Percentiles rank a stretch among this genome's conserved stretches.
Evolutionary conservation across 2,797 vertebrate species (phyloP).

Genomic region (Tapirus indicus): DNA sequence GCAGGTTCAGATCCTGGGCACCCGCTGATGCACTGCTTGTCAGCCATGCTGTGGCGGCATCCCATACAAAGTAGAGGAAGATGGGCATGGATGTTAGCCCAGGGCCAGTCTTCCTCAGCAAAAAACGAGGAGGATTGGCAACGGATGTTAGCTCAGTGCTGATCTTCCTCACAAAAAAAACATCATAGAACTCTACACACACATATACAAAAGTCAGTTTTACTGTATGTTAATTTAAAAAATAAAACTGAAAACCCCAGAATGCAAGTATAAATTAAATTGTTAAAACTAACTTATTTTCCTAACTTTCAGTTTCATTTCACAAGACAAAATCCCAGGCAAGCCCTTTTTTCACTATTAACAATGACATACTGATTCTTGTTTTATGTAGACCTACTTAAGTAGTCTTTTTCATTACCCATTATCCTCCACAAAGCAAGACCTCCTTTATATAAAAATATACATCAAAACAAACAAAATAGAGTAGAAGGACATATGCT

Average conservation of each 20-base stretch:
- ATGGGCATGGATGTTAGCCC: too few species aligned
- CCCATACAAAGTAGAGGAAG: too few species aligned
- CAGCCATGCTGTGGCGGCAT: too few species aligned
- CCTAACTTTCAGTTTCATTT: constrained; percentile 52
- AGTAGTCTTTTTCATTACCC: constrained; percentile 4
- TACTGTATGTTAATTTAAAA: neutral
- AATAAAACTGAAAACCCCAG: constrained; percentile 37
- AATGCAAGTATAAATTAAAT: neutral
- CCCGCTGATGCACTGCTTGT: too few species aligned
- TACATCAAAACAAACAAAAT: neutral
- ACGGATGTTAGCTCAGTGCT: too few species aligned
- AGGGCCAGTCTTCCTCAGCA: too few species aligned
- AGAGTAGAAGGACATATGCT: neutral
- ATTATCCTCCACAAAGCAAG: constrained; percentile 34
- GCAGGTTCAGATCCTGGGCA: too few species aligned
- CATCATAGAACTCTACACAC: neutral
- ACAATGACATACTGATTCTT: constrained; percentile 52
- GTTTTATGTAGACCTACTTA: constrained; percentile 31
- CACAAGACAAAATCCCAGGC: constrained; percentile 26
- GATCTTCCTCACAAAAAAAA: neutral
- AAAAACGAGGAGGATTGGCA: too few species aligned
- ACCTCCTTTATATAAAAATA: constrained; percentile 54
- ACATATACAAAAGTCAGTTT: constrained; percentile 10
- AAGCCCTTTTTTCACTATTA: constrained; percentile 25
- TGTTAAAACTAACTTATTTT: constrained; percentile 52